Conservation (phyloP, 2,113 vertebrate species). For the Aix galericulata region DNA sequence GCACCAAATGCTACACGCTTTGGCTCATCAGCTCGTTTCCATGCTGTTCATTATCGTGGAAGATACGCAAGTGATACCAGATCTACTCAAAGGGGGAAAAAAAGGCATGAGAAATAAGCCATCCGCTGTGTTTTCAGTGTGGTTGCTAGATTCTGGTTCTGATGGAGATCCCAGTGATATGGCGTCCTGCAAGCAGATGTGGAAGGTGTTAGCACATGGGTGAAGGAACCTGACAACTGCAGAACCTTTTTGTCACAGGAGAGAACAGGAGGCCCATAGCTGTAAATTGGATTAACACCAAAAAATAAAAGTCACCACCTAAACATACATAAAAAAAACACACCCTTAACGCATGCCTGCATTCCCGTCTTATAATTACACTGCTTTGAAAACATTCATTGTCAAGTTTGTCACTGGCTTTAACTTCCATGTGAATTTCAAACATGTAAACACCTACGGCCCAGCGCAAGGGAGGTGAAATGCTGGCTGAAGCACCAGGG, state of each 20-base stretch:
- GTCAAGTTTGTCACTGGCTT: not conserved
- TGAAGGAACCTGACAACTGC: not conserved
- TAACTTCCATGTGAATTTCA: not conserved
- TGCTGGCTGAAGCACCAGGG: not conserved
- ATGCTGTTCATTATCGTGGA: not conserved
- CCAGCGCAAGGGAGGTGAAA: not conserved
- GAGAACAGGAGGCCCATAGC: fast-evolving
- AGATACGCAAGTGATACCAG: not conserved
- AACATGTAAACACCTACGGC: not conserved
- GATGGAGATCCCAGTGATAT: not conserved
- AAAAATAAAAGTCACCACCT: not conserved
- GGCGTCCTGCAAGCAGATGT: not conserved
- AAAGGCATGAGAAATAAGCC: not conserved
- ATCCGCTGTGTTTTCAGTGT: not conserved
- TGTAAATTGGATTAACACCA: not conserved
- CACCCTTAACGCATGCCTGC: not conserved
- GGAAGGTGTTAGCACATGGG: not conserved
- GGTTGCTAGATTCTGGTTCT: not conserved
- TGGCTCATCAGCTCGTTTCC: not conserved
- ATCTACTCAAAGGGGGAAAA: not conserved
- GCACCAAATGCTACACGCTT: not conserved
- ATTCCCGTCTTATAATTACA: not conserved
- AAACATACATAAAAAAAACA: not conserved
- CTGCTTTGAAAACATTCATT: not conserved
- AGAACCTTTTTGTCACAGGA: not conserved